Evolutionary conservation across 2,797 vertebrate genomes (phyloP), one percentile per base, ranked within the genome.

Genomic region (Phataginus tricuspis): DNA sequence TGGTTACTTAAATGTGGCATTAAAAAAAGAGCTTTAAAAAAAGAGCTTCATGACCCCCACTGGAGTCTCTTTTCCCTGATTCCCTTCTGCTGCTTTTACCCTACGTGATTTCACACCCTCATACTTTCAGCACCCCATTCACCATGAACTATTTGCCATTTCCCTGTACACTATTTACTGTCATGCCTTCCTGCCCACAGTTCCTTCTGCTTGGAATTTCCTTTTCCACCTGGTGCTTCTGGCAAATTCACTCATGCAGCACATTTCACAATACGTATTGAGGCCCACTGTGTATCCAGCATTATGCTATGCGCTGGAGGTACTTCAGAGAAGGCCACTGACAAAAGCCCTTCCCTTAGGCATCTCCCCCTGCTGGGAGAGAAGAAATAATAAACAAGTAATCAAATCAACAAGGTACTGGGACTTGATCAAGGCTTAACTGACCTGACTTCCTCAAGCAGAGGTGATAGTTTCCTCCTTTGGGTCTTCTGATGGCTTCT

Each of bases 191-290:
- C 86, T 91, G 83, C 69, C 69, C 78, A 53, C 39, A 25, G 55
- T 84, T 91, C 71, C 57, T 72, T 84, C 77, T 74, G 63, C 90
- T 94, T 37, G 75, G 79, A 95, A 93, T 94, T 87, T 86, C 77
- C 42, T 83, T 85, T 94, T 63, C 71, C 71, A 69, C 45, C 55
- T 19, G 86, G 64, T 61, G 11, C 59, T 91, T 95, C 57, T 75
- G 16, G 39, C 34, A 21, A 84, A 64, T 61, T 78, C 59, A 19
- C 37, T 96, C 90, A 92, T 75, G 86, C 84, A 79, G 14, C 55
- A 75, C 31, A 63, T 55, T 74, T 95, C 75, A 64, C 39, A 63
- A 25, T 42, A 10, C 2, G 31, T 16, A 5, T 18, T 21, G 61
- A 90, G 74, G 39, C n/a, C 7, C 5, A 39, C 63, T 19, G 7